Evolutionary conservation across 37 sponge, comb jelly and placozoan genomes (phyloP).

Genomic region (Crambe crambe): DNA sequence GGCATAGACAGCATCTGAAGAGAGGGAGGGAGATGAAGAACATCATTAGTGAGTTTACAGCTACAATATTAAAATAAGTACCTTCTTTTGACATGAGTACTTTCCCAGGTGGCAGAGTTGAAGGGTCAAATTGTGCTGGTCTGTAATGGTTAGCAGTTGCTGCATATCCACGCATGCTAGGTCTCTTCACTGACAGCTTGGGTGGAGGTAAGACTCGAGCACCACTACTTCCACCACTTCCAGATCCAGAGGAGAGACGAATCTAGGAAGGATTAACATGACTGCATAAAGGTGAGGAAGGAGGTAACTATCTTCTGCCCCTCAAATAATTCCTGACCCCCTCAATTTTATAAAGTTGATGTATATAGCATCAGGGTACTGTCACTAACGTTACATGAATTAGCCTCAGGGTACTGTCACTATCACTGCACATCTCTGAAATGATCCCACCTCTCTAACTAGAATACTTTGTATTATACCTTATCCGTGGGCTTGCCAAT

Average conservation of each 20-base stretch:
- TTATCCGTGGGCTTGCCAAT: constrained; percentile 19
- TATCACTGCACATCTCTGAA: too few relatives aligned
- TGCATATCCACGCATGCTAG: background rate
- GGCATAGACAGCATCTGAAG: constrained; percentile 27
- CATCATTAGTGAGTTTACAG: background rate
- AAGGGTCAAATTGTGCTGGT: background rate
- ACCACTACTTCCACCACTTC: too few relatives aligned
- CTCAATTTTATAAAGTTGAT: too few relatives aligned
- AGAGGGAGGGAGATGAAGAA: background rate
- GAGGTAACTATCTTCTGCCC: too few relatives aligned
- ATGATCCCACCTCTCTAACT: background rate
- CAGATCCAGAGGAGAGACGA: too few relatives aligned
- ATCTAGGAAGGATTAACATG: too few relatives aligned
- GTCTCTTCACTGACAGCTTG: background rate
- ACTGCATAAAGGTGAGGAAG: too few relatives aligned
- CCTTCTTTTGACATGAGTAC: constrained; percentile 21
- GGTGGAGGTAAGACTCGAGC: background rate
- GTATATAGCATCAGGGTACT: too few relatives aligned
- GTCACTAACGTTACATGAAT: too few relatives aligned
- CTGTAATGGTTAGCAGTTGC: background rate
- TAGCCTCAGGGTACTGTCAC: background rate
- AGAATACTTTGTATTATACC: background rate
- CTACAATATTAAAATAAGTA: background rate
- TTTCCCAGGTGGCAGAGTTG: constrained; percentile 2
- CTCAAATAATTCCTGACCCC: too few relatives aligned